Conservation (phyloP, 2,797 vertebrate genomes). For the Bradypodion pumilum region DNA sequence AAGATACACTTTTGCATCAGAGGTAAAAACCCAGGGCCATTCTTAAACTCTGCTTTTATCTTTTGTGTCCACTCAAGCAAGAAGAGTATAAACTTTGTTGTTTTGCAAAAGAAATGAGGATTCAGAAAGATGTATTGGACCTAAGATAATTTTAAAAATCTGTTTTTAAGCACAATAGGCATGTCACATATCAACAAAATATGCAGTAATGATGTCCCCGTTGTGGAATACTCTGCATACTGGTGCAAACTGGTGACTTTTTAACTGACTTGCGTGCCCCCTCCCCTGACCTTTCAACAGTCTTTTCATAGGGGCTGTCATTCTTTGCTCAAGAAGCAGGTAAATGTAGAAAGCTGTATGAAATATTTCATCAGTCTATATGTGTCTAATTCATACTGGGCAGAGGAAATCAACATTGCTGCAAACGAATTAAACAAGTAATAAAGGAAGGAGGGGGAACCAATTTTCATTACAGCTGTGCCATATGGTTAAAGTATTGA, state of each 20-base stretch:
- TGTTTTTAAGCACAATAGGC: too few species aligned
- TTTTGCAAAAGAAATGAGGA: background rate
- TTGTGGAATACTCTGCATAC: too few species aligned
- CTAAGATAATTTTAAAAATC: too few species aligned
- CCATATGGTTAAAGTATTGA: constrained; percentile 40
- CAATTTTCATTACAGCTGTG: constrained; percentile 38
- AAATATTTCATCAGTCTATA: background rate
- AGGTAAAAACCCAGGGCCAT: background rate
- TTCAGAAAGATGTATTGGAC: background rate
- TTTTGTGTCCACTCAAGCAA: background rate
- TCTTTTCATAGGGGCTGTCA: too few species aligned
- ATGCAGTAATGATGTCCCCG: too few species aligned
- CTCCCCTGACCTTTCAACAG: too few species aligned
- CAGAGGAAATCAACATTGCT: background rate
- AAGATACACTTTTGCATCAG: background rate
- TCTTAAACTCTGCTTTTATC: background rate
- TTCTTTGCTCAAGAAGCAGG: background rate
- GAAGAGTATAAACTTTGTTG: background rate
- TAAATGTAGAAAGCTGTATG: constrained; percentile 4
- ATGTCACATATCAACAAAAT: too few species aligned
- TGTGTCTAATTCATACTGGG: background rate
- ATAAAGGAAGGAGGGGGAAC: background rate
- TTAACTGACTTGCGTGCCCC: too few species aligned
- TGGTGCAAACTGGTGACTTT: too few species aligned
- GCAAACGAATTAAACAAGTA: constrained; percentile 4